Base-by-base conservation (phyloP, 1,140 invertebrate genomes). In the Ips nitidus region DNA sequence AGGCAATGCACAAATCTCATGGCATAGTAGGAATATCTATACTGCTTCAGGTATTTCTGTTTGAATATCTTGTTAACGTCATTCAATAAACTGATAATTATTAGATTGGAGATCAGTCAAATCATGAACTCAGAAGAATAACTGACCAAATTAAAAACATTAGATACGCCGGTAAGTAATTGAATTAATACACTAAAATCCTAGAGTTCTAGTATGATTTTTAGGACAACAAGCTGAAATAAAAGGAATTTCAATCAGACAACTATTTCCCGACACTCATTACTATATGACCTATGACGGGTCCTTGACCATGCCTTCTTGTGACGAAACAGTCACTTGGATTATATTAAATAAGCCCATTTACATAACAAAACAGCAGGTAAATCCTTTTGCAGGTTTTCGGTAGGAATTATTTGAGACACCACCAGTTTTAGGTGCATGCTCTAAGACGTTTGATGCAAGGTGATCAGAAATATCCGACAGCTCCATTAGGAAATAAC, bases 271-370 rank as follows among this genome's bases (percentile, higher is more conserved):
- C 2, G 92, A 95, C 76, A 97, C 95, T 58, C 91, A 94, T 76
- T 92, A 94, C 81, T 98, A 97, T 82, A 95, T 98, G 90, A 98
- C 96, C 39, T 98, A 98, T 82, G 96, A 98, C 76, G 96, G 96
- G 41, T 97, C 94, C 52, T 94, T 93, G 22, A 98, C 95, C 47
- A 94, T 94, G 82, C 96, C 96, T 1, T 92, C 92, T 65, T 95
- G 93, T 83, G 91, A 94, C 83, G 93, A 95, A 81, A 95, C 93
- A 39, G 92, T 94, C 80, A 97, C 94, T 73, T 98, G 96, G 96
- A 87, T 98, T 78, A 91, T 98, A 72, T 86, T 97, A 76, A 98
- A 98, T 83, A 97, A 95, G 82, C 95, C 96, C 52, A 95, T 98
- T 80, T 98, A 98, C 82, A 95, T 96, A 80, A 95, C 93, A 56